Base-by-base conservation (phyloP, 2,888 invertebrate genomes). In the Drosophila flavopinicola region DNA sequence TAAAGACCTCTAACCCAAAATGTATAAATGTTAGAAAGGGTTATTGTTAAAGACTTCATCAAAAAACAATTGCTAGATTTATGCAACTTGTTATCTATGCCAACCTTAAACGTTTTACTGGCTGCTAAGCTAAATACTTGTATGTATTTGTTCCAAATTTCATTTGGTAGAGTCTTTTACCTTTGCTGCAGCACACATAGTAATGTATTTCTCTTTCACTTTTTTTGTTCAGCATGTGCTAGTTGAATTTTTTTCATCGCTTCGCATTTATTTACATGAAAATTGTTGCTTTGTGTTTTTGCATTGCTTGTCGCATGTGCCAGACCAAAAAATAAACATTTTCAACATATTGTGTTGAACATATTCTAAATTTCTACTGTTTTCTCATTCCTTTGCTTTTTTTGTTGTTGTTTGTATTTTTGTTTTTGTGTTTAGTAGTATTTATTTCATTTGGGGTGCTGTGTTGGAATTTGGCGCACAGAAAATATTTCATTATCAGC, bases 401-500 rank as follows among this genome's bases (percentile, higher is more conserved):
- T 9, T 20, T 5, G 11, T 24, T 57, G 7, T 17, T 44, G 27
- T n/a, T n/a, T n/a, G n/a, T n/a, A n/a, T 45, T 10, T 30, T 17
- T 48, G 32, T 24, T 15, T 6, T 39, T 49, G 39, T 27, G 37
- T 32, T 51, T 27, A 24, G 39, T 45, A 42, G 44, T 35, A 37
- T 56, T n/a, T 27, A 20, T 51, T 42, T 52, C 27, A 57, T 61
- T 52, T 11, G 5, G 38, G 35, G 45, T 27, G 29, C 11, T 11
- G 11, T 27, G 15, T 58, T 42, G 53, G 71, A 52, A 66, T 71
- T 70, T 51, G 39, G 42, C 24, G 30, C 38, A 32, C 27, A 17
- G 42, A 33, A 67, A 63, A 67, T 71, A 63, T 72, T 72, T 71
- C 63, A 72, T 71, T 72, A 71, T 72, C 72, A 72, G 54, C 17